Percentiles rank a stretch among this genome's conserved stretches.
Conservation (phyloP, 2,797 vertebrate species). For the Semotilus atromaculatus region DNA sequence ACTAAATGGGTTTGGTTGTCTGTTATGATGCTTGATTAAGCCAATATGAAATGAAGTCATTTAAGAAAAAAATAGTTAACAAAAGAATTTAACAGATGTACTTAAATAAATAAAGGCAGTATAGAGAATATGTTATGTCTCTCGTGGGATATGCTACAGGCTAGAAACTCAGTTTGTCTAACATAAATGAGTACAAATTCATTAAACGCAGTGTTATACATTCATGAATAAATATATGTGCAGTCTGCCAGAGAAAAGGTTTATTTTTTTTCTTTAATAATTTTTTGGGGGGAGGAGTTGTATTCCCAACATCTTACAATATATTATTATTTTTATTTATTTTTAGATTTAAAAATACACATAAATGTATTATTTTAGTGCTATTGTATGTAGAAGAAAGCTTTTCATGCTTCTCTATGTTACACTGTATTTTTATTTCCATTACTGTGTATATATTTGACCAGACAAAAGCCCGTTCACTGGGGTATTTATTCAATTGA, state of each 20-base stretch:
- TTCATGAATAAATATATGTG: not conserved
- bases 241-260: not conserved
- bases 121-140: not conserved
- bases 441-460: slow-evolving; percentile 12
- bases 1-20: slow-evolving; percentile 41
- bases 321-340: not conserved
- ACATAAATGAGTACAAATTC: slow-evolving; percentile 2
- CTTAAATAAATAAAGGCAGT: not conserved
- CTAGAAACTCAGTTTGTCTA: not conserved
- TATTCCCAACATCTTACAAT: not conserved
- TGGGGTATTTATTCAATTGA: slow-evolving; percentile 69
- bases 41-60: not conserved
- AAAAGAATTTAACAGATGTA: slow-evolving; percentile 3
- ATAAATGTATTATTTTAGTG: not conserved
- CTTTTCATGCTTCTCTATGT: not conserved
- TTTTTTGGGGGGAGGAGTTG: not conserved
- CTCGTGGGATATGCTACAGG: slow-evolving; percentile 8
- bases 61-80: not conserved
- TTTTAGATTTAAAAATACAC: not conserved
- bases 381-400: not conserved
- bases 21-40: slow-evolving; percentile 12
- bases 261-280: too few species aligned
- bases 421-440: not conserved
- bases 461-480: slow-evolving; percentile 36
- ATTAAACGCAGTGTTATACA: not conserved